Percentiles rank a stretch among this genome's conserved stretches.
These are phyloP conservation scores for Ophiodon elongatus DNA, from an alignment of 2,113 vertebrate species.

Conservation along the genomic window DNA sequence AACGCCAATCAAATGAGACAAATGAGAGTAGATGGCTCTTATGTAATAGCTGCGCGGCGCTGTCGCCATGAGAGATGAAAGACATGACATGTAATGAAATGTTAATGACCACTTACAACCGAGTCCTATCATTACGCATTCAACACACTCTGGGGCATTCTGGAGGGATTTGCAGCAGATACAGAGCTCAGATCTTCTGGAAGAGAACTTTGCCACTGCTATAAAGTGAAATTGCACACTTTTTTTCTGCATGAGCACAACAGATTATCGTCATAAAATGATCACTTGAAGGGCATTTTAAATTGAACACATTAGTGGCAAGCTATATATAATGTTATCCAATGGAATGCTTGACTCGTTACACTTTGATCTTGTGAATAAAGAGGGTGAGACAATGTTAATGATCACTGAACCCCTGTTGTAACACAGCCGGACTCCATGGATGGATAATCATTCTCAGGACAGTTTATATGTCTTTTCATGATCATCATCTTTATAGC, in stretches of 20 bases:
- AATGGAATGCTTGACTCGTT: slow-evolving; percentile 5
- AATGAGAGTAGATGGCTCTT: slow-evolving; percentile 45
- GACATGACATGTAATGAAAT: slow-evolving; percentile 61
- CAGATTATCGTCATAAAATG: slow-evolving; percentile 16
- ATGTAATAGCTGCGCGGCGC: slow-evolving; percentile 52
- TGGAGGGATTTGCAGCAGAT: slow-evolving; percentile 32
- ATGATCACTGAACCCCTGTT: background rate
- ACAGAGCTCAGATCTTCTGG: slow-evolving; percentile 32
- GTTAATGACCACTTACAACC: slow-evolving; percentile 69
- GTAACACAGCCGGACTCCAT: background rate
- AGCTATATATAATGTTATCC: slow-evolving; percentile 7
- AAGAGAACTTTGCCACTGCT: slow-evolving; percentile 21
- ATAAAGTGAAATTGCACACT: slow-evolving; percentile 7
- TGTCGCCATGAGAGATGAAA: slow-evolving; percentile 58
- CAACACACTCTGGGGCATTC: slow-evolving; percentile 45
- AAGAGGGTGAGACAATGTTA: slow-evolving; percentile 12
- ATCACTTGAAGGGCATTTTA: slow-evolving; percentile 25
- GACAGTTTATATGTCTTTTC: background rate
- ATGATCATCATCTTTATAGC: background rate
- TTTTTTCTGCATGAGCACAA: slow-evolving; percentile 21
- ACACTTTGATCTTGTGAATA: slow-evolving; percentile 1
- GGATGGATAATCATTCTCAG: background rate
- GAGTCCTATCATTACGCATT: slow-evolving; percentile 62
- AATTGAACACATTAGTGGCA: background rate
- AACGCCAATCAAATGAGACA: slow-evolving; percentile 55